Conservation (phyloP, 2,113 vertebrate genomes). For the Tychaedon coryphoeus region DNA sequence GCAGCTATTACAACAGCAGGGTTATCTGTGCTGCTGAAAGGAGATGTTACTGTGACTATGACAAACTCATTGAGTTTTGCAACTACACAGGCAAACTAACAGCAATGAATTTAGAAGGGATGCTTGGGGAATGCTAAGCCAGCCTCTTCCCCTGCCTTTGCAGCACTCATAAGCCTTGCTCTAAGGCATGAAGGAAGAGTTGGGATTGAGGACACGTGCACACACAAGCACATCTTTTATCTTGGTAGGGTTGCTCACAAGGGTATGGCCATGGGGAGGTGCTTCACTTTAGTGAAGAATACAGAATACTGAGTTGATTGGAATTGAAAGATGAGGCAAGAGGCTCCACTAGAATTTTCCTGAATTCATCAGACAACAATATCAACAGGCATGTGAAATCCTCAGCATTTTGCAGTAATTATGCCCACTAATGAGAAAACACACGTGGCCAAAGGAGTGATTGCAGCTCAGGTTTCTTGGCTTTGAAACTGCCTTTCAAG, state of each 20-base stretch:
- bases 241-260: background rate
- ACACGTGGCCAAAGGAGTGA: background rate
- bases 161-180: background rate
- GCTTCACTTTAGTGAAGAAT: background rate
- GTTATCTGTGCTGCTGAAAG: conserved; percentile 39
- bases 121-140: conserved; percentile 9
- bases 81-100: conserved; percentile 3
- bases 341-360: background rate
- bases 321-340: background rate
- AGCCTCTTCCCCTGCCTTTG: background rate
- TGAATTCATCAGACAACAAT: background rate
- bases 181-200: background rate
- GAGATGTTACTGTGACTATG: conserved; percentile 41
- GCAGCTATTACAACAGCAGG: conserved; percentile 55
- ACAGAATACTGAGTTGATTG: background rate
- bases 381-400: background rate
- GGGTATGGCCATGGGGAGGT: background rate
- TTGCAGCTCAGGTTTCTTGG: background rate
- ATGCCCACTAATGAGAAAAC: background rate
- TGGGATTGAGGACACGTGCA: background rate
- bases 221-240: background rate
- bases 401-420: background rate
- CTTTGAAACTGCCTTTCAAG: background rate
- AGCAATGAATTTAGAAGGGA: conserved; percentile 24
- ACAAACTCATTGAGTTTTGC: conserved; percentile 55